Evolutionary conservation across 2,797 vertebrate genomes (phyloP).

Genomic region (Falco peregrinus): DNA sequence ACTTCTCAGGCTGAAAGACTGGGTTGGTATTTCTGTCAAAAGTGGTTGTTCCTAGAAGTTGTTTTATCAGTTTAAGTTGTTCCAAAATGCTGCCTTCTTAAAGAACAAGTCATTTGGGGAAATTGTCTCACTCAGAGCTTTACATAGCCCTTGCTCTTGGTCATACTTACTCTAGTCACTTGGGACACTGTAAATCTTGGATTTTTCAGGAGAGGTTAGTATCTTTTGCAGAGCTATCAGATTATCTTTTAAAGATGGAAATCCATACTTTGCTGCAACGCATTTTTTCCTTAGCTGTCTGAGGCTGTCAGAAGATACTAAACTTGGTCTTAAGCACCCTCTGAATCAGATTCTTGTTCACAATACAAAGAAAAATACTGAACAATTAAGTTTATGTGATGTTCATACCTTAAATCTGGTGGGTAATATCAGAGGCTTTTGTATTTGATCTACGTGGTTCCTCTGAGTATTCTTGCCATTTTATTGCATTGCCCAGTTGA

Average conservation of each 20-base stretch:
- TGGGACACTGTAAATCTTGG: background rate
- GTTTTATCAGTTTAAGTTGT: accelerated
- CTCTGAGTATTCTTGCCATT: constrained; percentile 29
- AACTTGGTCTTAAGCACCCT: background rate
- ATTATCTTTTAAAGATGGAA: background rate
- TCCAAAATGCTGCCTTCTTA: background rate
- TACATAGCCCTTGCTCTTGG: background rate
- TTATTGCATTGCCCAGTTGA: constrained; percentile 6
- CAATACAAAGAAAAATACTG: background rate
- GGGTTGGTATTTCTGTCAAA: background rate
- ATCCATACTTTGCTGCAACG: background rate
- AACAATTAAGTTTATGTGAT: background rate
- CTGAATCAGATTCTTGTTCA: background rate
- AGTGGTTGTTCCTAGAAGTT: background rate
- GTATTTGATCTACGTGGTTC: background rate
- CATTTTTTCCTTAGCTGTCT: background rate
- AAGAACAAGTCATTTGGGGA: background rate
- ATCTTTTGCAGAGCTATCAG: background rate
- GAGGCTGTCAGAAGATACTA: background rate
- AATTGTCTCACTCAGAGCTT: background rate
- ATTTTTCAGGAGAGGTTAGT: background rate
- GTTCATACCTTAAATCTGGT: constrained; percentile 6
- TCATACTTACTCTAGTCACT: background rate
- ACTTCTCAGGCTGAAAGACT: background rate
- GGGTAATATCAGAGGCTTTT: constrained; percentile 12